phyloP scores from a whole-genome alignment of 2,113 vertebrate genomes.

The Rynchops niger region DNA sequence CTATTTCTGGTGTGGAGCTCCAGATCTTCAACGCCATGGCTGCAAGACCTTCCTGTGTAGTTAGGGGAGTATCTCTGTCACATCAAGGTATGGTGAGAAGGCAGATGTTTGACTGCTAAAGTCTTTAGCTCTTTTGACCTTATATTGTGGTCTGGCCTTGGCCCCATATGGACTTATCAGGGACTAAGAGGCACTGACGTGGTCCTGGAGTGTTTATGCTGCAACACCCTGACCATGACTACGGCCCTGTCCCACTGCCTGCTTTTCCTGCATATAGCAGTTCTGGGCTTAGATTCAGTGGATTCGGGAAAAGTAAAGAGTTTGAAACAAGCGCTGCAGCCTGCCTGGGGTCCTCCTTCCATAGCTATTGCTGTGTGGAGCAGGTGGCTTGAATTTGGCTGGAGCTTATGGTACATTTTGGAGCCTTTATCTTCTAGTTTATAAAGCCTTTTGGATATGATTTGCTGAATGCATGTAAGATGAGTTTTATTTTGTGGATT shows the following conservation, averaged over 20 bases:
- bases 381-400: constrained; percentile 50
- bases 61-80: not conserved
- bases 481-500: constrained; percentile 38
- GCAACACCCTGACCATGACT: not conserved
- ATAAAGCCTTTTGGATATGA: not conserved
- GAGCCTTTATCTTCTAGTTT: not conserved
- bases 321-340: not conserved
- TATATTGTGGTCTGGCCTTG: not conserved
- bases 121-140: not conserved
- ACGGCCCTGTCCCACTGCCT: not conserved
- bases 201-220: not conserved
- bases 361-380: not conserved
- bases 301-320: not conserved
- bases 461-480: not conserved
- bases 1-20: not conserved
- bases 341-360: not conserved
- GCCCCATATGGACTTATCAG: rapidly evolving
- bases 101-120: not conserved
- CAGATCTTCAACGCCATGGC: not conserved
- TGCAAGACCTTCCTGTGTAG: not conserved
- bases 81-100: not conserved
- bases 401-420: not conserved
- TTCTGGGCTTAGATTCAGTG: not conserved
- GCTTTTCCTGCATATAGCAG: not conserved
- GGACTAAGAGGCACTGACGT: rapidly evolving